Base-by-base conservation (phyloP, 2,113 vertebrate species). In the Alexandromys fortis region DNA sequence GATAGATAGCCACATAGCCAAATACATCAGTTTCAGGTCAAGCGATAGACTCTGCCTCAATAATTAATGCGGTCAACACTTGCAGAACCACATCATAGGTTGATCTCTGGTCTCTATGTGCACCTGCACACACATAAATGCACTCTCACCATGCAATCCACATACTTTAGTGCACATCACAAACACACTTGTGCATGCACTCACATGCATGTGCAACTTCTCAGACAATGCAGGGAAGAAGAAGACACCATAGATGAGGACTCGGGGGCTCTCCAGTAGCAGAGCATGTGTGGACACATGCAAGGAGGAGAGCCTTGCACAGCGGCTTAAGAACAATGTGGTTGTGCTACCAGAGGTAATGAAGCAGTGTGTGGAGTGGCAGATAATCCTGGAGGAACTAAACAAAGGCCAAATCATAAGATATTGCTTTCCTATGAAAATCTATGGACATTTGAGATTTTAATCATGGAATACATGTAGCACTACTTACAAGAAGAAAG, bases 401-500 rank as follows among this genome's bases (percentile, higher is more conserved):
- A 17, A 3, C 33, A 70, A 65, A 42, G 24, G 17, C 14, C 52
- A 78, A 38, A 45, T 92, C 12, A 33, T 1, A 30, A 52, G 14
- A 3, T 35, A 47, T 38, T 52, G 6, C 0, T 67, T 14, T 77
- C 76, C 47, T 78, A 78, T 6, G 45, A 14, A 78, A 33, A 78
- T 19, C 14, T 49, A 17, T 17, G 45, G 24, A 33, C 10, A 13
- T 1, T 8, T 7, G 5, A 17, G 21, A 0, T n/a, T 73, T 38
- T 73, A 73, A 65, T 35, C 9, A 90, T 8, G 26, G 76, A 28
- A 42, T 47, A 3, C 4, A 49, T 16, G 13, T n/a, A 4, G 2
- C 28, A 81, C 10, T 11, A 49, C 3, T 82, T 55, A 1, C 9
- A 72, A 91, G 47, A 38, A 68, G 45, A 86, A 91, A 22, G 9